Conservation (phyloP, 2,888 invertebrate species). For the Apamea anceps region DNA sequence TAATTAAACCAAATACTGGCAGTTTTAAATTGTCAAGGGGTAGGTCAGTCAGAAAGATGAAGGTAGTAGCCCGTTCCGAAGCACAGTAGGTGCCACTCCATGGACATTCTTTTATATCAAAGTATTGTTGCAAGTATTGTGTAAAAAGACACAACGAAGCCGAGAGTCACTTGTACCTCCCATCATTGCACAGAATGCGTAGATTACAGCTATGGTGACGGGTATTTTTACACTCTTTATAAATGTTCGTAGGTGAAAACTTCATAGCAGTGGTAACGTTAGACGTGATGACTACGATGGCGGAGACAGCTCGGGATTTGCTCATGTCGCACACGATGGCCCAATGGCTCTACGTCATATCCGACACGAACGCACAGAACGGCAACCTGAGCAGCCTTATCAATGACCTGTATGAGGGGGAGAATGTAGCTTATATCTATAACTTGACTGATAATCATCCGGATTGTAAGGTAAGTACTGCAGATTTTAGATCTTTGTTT, state of each 20-base stretch:
- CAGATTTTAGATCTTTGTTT: neutral
- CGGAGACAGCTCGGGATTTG: constrained; percentile 92
- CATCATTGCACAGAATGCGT: neutral
- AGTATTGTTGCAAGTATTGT: neutral
- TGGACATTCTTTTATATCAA: neutral
- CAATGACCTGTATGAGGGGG: constrained; percentile 93
- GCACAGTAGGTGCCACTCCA: neutral
- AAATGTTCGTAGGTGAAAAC: constrained; percentile 82
- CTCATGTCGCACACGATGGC: constrained; percentile 93
- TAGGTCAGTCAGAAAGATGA: neutral
- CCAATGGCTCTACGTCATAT: constrained; percentile 95
- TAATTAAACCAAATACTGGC: neutral
- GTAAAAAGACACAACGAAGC: neutral
- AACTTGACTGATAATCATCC: constrained; percentile 90
- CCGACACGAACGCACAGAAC: constrained; percentile 89
- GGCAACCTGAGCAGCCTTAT: constrained; percentile 90
- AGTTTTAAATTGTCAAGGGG: neutral
- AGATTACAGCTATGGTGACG: neutral
- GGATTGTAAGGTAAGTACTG: constrained; percentile 88
- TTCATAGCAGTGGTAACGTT: constrained; percentile 92
- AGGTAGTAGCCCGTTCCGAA: neutral
- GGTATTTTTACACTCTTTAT: neutral
- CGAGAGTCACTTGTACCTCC: neutral
- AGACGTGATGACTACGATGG: constrained; percentile 91
- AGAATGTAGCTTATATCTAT: constrained; percentile 94